Base-by-base conservation (phyloP, 2,888 invertebrate species). In the Drosophila phalerata region DNA sequence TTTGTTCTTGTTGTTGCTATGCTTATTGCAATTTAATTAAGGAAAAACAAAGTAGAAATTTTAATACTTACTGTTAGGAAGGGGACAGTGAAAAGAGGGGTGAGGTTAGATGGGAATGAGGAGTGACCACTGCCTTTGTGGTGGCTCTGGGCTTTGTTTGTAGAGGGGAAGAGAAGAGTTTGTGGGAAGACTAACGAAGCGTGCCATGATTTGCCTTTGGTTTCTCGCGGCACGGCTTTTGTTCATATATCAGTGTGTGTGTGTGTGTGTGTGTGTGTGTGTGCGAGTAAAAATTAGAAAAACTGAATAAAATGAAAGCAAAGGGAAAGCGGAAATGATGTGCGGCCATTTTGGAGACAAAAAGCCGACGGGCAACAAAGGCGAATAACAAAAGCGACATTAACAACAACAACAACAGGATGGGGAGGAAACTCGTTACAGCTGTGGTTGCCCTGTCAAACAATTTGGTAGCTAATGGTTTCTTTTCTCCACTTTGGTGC, bases 11-110 rank as follows among this genome's bases (percentile, higher is more conserved):
- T 52, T 57, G 19, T 19, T 67, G 51, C 37, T 55, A 47, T 79
- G 68, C 60, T 69, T 74, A 82, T 71, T 88, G 86, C 88, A 83
- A 85, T 85, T 88, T 85, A 88, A 85, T 85, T 85, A 85, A 86
- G 79, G 79, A 72, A 82, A 79, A 79, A 80, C 74, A 82, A 83
- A 83, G 80, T 85, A 72, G 62, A 82, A 67, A 68, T 79, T 85
- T 69, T 68, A 65, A 68, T 43, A 42, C 65, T 55, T 55, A 64
- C 56, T 65, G 42, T 55, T 60, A 56, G 57, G 45, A 57, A 64
- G 40, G 1, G 25, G 51, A 9, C 22, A 42, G 40, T 1, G 10
- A n/a, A 38, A 45, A 15, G 30, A 40, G 32, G 22, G 15, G 6
- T 10, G 19, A 34, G 28, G 15, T 8, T 3, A 1, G 15, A 11